Percentiles rank a stretch among this genome's conserved stretches.
Conservation (phyloP, 1,140 invertebrate species). For the Brachionus plicatilis region DNA sequence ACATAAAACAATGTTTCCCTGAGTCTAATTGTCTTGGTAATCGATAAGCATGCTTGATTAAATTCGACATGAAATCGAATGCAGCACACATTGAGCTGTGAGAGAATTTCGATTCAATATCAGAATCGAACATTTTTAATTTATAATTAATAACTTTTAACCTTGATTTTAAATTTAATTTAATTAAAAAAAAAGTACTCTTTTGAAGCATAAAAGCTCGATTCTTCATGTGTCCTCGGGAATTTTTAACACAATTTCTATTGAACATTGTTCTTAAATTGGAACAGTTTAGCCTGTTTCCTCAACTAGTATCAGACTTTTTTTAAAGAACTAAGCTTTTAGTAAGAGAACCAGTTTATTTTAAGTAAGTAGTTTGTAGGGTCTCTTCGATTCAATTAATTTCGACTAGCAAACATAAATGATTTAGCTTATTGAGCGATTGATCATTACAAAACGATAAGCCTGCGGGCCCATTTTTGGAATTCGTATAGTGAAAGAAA, state of each 20-base stretch:
- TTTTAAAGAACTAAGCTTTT: neutral
- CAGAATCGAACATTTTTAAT: neutral
- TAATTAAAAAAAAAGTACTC: neutral
- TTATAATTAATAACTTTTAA: neutral
- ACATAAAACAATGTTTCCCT: neutral
- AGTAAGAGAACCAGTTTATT: neutral
- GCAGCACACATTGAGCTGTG: neutral
- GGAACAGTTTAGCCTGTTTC: neutral
- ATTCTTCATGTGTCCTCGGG: neutral
- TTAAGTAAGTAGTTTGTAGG: neutral
- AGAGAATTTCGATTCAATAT: neutral
- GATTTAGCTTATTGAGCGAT: neutral
- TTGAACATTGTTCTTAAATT: neutral
- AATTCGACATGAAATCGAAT: neutral
- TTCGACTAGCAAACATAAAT: neutral
- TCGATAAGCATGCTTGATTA: neutral
- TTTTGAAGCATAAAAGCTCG: neutral
- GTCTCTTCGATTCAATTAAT: neutral
- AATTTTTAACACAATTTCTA: neutral
- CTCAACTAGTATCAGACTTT: neutral
- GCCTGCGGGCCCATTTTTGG: neutral
- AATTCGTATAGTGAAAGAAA: neutral
- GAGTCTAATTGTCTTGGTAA: neutral
- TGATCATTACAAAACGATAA: conserved; percentile 1
- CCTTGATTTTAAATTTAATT: neutral